Conservation (phyloP, 2,888 invertebrate species). For the Acanthococcus lagerstroemiae region DNA sequence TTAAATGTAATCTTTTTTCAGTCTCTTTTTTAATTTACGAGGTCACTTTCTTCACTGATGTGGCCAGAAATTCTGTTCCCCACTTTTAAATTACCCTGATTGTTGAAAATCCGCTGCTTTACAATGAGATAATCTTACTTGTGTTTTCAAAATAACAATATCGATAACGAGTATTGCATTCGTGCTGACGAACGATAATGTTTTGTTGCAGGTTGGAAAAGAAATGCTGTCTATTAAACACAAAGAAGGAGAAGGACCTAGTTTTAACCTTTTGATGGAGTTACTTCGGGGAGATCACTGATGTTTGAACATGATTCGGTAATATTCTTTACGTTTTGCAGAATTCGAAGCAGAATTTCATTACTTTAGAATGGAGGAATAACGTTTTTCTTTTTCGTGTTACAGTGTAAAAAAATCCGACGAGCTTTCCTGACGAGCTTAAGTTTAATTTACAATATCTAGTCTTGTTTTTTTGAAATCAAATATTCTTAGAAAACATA, state of each 20-base stretch:
- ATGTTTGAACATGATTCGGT: constrained; percentile 14
- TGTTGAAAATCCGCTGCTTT: too few relatives aligned
- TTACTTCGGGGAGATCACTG: constrained; percentile 84
- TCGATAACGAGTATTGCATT: too few relatives aligned
- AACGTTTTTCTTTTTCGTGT: not conserved
- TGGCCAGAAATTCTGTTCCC: too few relatives aligned
- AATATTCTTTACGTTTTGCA: not conserved
- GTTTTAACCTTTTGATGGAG: constrained; percentile 93
- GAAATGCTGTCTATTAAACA: constrained; percentile 79
- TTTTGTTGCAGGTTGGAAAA: constrained; percentile 64
- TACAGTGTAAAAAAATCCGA: not conserved
- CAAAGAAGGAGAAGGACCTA: constrained; percentile 79
- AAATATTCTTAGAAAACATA: not conserved
- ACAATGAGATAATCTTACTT: too few relatives aligned
- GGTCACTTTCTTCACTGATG: not conserved
- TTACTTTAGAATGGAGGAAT: not conserved
- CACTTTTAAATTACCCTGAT: too few relatives aligned
- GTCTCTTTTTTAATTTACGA: not conserved
- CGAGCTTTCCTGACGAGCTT: constrained; percentile 29
- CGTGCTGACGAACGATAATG: too few relatives aligned
- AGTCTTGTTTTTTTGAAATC: constrained; percentile 16
- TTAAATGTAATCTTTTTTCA: not conserved
- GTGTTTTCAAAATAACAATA: too few relatives aligned
- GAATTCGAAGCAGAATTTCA: not conserved
- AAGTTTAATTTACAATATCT: constrained; percentile 14